Conservation (phyloP, 2,113 vertebrate genomes). For the Phodopus roborovskii region DNA sequence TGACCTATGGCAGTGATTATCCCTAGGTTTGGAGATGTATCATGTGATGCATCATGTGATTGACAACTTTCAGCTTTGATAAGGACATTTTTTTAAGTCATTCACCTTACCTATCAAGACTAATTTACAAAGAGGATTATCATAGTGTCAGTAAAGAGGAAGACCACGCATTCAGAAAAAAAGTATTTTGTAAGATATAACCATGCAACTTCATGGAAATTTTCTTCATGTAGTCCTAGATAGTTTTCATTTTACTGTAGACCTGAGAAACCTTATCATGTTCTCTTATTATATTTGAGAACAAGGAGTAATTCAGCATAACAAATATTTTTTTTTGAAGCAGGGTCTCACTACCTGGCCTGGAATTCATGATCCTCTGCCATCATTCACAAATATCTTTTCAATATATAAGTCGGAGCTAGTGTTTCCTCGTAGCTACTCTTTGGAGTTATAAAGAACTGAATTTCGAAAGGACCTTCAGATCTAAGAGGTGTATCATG, state of each 20-base stretch:
- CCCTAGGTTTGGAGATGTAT: neutral
- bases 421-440: neutral
- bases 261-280: neutral
- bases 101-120: neutral
- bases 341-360: neutral
- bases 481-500: neutral
- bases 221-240: neutral
- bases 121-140: conserved; percentile 25
- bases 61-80: conserved; percentile 8
- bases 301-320: neutral
- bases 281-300: conserved; percentile 11
- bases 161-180: conserved; percentile 10
- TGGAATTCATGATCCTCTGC: neutral
- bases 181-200: neutral
- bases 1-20: neutral
- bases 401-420: neutral
- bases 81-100: neutral
- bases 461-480: neutral
- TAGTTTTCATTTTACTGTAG: conserved; percentile 45
- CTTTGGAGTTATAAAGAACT: conserved; percentile 16
- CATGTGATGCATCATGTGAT: neutral
- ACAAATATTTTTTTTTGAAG: neutral
- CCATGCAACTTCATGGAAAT: neutral
- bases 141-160: conserved; percentile 36
- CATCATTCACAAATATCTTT: conserved; percentile 5